A percentile compares a stretch with the other conserved stretches of the same genome.
Evolutionary conservation across 2,888 invertebrate species (phyloP).

Genomic region (Synanthedon andrenaeformis): DNA sequence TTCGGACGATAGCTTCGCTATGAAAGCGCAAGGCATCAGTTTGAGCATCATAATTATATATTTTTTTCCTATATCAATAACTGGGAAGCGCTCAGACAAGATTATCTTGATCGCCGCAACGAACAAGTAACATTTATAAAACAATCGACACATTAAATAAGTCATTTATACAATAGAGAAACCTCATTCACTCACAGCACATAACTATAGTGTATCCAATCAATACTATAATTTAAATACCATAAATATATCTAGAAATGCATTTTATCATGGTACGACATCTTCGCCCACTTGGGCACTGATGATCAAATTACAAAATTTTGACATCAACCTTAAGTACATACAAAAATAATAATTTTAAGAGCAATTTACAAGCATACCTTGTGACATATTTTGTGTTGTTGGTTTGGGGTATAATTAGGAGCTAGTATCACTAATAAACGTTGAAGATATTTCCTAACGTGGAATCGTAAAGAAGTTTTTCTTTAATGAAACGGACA

Average conservation of each 20-base stretch:
- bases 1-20: constrained; percentile 53
- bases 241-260: constrained; percentile 68
- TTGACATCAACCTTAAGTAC: constrained; percentile 52
- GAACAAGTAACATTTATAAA: constrained; percentile 29
- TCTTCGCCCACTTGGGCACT: constrained; percentile 25
- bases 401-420: constrained; percentile 59
- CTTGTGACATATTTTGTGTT: constrained; percentile 67
- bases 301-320: constrained; percentile 42
- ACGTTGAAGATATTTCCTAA: constrained; percentile 63
- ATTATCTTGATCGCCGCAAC: constrained; percentile 30
- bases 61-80: constrained; percentile 26
- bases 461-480: constrained; percentile 39
- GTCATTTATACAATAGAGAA: constrained; percentile 55
- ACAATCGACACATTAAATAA: constrained; percentile 65
- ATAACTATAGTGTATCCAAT: constrained; percentile 37
- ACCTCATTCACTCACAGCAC: constrained; percentile 64
- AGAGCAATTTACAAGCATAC: constrained; percentile 47
- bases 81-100: constrained; percentile 43
- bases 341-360: constrained; percentile 64
- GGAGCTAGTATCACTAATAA: constrained; percentile 68
- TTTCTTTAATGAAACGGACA: constrained; percentile 53
- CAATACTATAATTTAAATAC: constrained; percentile 61
- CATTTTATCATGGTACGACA: constrained; percentile 68
- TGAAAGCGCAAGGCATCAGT: constrained; percentile 60
- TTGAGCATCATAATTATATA: constrained; percentile 54